Base-by-base conservation (phyloP, 2,888 invertebrate genomes). In the Neuroscelio doddi region DNA sequence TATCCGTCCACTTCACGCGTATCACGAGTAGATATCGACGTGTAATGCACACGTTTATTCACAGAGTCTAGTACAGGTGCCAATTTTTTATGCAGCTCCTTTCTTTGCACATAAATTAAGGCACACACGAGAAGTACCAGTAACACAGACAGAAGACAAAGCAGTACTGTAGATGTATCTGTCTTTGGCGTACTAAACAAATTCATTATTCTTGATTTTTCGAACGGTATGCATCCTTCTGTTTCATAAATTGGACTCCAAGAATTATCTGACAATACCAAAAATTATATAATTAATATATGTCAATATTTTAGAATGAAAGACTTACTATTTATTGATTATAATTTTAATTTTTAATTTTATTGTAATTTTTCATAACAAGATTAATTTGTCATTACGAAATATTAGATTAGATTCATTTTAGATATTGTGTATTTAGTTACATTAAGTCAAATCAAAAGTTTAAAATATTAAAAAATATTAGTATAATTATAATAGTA, bases 31-130 rank as follows among this genome's bases (percentile, higher is more conserved):
- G 88, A 88, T 70, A 92, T 92, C 5, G 90, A 90, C 0, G 91
- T 91, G 73, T 92, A 92, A 67, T 91, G 90, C 29, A 92, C 92
- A 79, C 91, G 90, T 77, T 90, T 88, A 29, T 90, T 87, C 30
- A 91, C 88, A 51, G 88, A 88, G 69, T 90, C 89, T 41, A 91
- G 85, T 24, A 91, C 85, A 0, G 91, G 91, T 24, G 86, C 86
- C 32, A 90, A 85, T 79, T 87, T 88, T 58, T 85, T 86, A 66
- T 87, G 87, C 39, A 92, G 84, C 62, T 87, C 86, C 55, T 87
- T 86, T 64, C 89, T 87, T 76, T 90, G 90, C 26, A 90, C 83
- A 76, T 91, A 91, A 15, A 88, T 85, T 47, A 91, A 86, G 1
- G 89, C 88, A 17, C 86, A 84, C 5, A 91, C 77, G 5, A 90